Evolutionary conservation across 2,113 vertebrate species (phyloP), one percentile per base, ranked within the genome.

Genomic region (Charina bottae): DNA sequence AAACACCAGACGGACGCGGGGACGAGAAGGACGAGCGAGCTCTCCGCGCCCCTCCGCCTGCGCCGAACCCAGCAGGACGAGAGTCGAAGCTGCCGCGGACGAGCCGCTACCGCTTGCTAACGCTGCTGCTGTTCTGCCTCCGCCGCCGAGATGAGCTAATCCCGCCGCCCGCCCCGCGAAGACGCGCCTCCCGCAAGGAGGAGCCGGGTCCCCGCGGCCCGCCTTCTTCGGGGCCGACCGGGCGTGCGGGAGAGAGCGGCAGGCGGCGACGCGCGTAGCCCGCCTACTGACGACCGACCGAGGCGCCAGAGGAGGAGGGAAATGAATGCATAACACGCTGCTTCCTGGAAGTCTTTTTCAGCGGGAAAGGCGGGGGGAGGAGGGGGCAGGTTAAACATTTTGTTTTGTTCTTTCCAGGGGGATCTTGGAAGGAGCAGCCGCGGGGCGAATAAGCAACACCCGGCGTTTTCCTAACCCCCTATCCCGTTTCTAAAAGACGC

Each of bases 121-220:
- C 95, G 72, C 59, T 10, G 56, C 55, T 6, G 24, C 88, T 26
- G 92, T 53, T 59, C 85, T 85, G 78, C 90, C 49, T 62, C 84
- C 55, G 72, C 93, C 46, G 84, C 84, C 90, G 88, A 83, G 93
- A 95, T 95, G 95, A 96, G 96, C 94, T 95, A 96, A 96, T 90
- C 91, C 95, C 33, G 91, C 95, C 94, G 85, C 92, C 62, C 94
- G 89, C 62, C 91, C 92, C 90, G 60, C 60, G 72, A 89, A 68
- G 42, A 92, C 89, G 90, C 94, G 92, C 93, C 94, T 84, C 90
- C 91, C 90, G 95, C 96, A 87, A 89, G 62, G 93, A 94, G 78
- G 94, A 92, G 92, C 87, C 91, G 12, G 11, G 13, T 83, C 24
- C 64, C 85, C 23, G 21, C 37, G 7, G 12, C 53, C 1, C 42